A percentile compares a stretch with the other conserved stretches of the same genome.
phyloP scores from a whole-genome alignment of 2,888 invertebrate genomes.

The Axea sp. region DNA sequence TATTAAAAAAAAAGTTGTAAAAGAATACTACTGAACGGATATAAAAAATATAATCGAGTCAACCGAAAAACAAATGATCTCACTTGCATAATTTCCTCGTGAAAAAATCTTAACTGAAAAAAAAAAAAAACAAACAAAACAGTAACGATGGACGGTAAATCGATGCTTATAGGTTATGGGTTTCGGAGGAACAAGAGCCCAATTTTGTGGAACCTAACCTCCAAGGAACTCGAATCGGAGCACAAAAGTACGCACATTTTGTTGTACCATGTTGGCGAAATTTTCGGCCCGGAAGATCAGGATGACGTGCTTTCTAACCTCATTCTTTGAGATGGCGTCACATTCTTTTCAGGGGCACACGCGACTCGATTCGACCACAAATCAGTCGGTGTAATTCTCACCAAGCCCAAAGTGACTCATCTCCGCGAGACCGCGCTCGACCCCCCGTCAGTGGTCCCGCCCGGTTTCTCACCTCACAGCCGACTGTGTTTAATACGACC shows the following conservation, averaged over 20 bases:
- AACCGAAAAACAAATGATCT: no score
- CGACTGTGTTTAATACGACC: slow-evolving; percentile 17
- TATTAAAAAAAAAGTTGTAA: no score
- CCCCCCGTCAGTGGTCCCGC: neutral
- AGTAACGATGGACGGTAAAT: no score
- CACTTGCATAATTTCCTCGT: no score
- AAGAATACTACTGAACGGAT: no score
- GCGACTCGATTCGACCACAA: neutral
- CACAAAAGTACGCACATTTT: slow-evolving; percentile 21
- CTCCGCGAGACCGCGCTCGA: neutral
- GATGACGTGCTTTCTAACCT: slow-evolving; percentile 15
- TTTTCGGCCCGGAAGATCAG: neutral
- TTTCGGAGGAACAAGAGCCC: no score
- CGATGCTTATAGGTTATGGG: neutral
- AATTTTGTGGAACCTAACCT: no score
- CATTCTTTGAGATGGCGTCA: slow-evolving; percentile 22
- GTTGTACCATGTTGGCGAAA: slow-evolving; percentile 19
- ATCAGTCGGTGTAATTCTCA: neutral
- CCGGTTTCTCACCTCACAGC: slow-evolving; percentile 30
- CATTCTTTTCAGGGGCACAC: slow-evolving; percentile 1
- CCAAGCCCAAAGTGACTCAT: neutral
- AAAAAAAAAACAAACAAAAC: no score
- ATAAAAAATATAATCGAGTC: no score
- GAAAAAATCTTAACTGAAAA: no score
- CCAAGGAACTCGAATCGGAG: no score